Evolutionary conservation across 2,888 invertebrate species (phyloP), one percentile per base, ranked within the genome.

Genomic region (Melangyna quadrimaculata): DNA sequence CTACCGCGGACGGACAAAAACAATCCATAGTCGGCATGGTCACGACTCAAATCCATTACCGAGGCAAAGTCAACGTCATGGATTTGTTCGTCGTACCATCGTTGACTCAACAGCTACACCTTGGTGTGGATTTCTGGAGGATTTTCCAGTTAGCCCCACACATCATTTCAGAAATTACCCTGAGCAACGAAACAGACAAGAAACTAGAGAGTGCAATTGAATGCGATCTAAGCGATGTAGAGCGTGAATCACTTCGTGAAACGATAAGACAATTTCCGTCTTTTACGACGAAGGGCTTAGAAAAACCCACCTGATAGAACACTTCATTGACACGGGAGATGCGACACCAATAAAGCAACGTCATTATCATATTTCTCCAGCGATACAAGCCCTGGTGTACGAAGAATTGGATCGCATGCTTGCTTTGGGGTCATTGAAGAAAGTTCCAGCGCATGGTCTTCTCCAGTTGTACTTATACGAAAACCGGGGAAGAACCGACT

Each of bases 381-480:
- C n/a, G n/a, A n/a, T n/a, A n/a, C n/a, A n/a, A n/a, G n/a, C n/a
- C n/a, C n/a, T n/a, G n/a, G n/a, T n/a, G n/a, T n/a, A n/a, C n/a
- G n/a, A n/a, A n/a, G n/a, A n/a, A n/a, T n/a, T n/a, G n/a, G n/a
- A n/a, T n/a, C n/a, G n/a, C n/a, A n/a, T n/a, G n/a, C n/a, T n/a
- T n/a, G n/a, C 51, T 1, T 61, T 87, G 3, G 88, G 87, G 88
- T 91, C 0, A 88, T 91, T 1, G 89, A 90, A 40, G 87, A 84
- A 19, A 89, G 88, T 1, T 72, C 81, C 1, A 90, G 89, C 27
- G 78, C 88, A 1, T 90, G 90, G 90, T 87, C 87, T 12, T 88
- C 88, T 12, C 88, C 89, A 5, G 87, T 88, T 2, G 87, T 89
- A 0, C 19, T 45, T 0, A 19, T 45, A 45, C 45, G 45, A 19